Conservation (phyloP, 1,140 invertebrate genomes). For the Apis florea region DNA sequence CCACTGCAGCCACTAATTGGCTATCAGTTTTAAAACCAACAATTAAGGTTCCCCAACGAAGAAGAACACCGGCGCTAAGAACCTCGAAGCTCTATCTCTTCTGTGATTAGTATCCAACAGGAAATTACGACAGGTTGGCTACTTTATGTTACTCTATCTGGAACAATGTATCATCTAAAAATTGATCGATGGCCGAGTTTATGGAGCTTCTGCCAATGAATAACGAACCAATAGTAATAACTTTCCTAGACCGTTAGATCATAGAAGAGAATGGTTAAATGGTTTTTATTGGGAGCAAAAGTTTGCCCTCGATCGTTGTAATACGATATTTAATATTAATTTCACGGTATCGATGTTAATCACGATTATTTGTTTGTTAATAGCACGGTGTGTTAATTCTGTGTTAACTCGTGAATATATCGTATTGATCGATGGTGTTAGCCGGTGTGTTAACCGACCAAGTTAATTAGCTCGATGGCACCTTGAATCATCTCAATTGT, state of each 20-base stretch:
- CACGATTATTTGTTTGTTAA: slow-evolving; percentile 3
- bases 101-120: not conserved
- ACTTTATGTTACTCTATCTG: not conserved
- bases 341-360: not conserved
- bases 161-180: slow-evolving; percentile 11
- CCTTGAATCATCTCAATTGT: slow-evolving; percentile 38
- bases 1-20: slow-evolving; percentile 22
- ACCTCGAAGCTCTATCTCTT: not conserved
- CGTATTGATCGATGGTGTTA: slow-evolving; percentile 33
- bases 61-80: too few relatives aligned
- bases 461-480: slow-evolving; percentile 36
- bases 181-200: slow-evolving; percentile 3
- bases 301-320: too few relatives aligned
- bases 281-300: not conserved
- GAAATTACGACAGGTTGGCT: not conserved
- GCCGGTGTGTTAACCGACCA: slow-evolving; percentile 28
- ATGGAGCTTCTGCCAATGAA: not conserved
- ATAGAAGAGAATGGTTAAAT: not conserved
- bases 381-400: slow-evolving; percentile 27
- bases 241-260: not conserved
- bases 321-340: not conserved
- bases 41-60: not conserved
- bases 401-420: slow-evolving; percentile 4
- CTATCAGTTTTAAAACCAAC: slow-evolving; percentile 21
- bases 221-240: not conserved